Evolutionary conservation across 2,797 vertebrate genomes (phyloP), one percentile per base, ranked within the genome.

Genomic region (Amniataba percoides): DNA sequence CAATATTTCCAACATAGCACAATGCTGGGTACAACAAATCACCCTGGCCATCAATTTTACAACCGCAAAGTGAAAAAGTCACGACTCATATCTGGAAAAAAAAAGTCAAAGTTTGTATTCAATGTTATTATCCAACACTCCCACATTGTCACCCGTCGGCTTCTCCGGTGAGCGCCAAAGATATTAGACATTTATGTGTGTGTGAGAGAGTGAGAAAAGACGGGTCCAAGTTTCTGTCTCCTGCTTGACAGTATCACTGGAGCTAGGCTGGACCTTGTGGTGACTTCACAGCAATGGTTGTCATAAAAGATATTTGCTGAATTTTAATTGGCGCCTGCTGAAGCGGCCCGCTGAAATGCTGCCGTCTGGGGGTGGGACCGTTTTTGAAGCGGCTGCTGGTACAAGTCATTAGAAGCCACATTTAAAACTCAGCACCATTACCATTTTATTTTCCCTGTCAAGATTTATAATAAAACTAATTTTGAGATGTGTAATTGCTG

Each of bases 401-500:
- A 49, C 69, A 71, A 90, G 75, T 90, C 86, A 88, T 92, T 86
- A 88, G 64, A 69, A 69, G 73, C 63, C 79, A 75, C 69, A 80
- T 84, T 87, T 86, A 70, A 92, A 91, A 89, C 60, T 87, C 81
- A 66, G 55, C 85, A 69, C 87, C 73, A 80, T 90, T 84, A 80
- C 45, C 40, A 46, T 89, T 92, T 92, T 77, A 89, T 91, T 93
- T 89, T 85, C 78, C 84, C 85, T 89, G 85, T 92, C 89, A 90
- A 74, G 82, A 90, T 86, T 87, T 87, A 89, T 89, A 89, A 91
- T 83, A 53, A 84, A 90, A 91, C 90, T 92, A 89, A 92, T 93
- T 91, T 83, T 76, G 89, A 92, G 87, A 87, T 60, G 78, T 85
- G 82, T 93, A 94, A 94, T 95, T 92, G 88, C 89, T 90, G 87